Percentiles rank a stretch among this genome's conserved stretches.
These are phyloP conservation scores for Neomonachus schauinslandi DNA, from an alignment of 2,113 vertebrate species.

Conservation along the genomic window DNA sequence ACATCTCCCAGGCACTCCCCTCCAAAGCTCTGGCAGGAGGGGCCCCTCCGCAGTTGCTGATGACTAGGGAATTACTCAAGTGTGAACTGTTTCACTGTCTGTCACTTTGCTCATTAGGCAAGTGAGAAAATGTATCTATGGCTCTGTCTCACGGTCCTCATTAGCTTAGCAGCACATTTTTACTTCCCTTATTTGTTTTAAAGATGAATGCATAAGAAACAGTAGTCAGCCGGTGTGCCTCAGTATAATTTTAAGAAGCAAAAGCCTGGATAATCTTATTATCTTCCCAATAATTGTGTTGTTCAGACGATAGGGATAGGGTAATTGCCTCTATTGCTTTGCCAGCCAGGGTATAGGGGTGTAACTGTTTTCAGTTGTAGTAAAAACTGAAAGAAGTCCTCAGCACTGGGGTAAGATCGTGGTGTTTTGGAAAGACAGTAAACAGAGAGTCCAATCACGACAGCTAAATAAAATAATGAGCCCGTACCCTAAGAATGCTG, in stretches of 20 bases:
- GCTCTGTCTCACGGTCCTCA: slow-evolving; percentile 86
- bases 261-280: slow-evolving; percentile 81
- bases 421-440: slow-evolving; percentile 21
- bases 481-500: neutral
- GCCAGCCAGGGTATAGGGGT: slow-evolving; percentile 34
- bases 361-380: neutral
- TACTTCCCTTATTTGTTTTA: slow-evolving; percentile 86
- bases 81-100: slow-evolving; percentile 89
- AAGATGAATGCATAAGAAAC: slow-evolving; percentile 85
- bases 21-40: slow-evolving; percentile 74
- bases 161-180: slow-evolving; percentile 85
- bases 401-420: neutral
- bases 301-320: slow-evolving; percentile 71
- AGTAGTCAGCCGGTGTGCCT: slow-evolving; percentile 74
- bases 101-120: slow-evolving; percentile 90
- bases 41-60: slow-evolving; percentile 79
- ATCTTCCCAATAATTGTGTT: slow-evolving; percentile 84
- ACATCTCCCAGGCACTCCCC: slow-evolving; percentile 63
- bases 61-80: slow-evolving; percentile 87
- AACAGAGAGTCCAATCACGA: neutral
- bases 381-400: slow-evolving; percentile 4
- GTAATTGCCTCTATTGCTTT: slow-evolving; percentile 68
- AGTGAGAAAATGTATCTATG: slow-evolving; percentile 87
- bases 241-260: slow-evolving; percentile 82
- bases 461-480: slow-evolving; percentile 39